Conservation (phyloP, 2,888 invertebrate species). For the Euclidia mi region DNA sequence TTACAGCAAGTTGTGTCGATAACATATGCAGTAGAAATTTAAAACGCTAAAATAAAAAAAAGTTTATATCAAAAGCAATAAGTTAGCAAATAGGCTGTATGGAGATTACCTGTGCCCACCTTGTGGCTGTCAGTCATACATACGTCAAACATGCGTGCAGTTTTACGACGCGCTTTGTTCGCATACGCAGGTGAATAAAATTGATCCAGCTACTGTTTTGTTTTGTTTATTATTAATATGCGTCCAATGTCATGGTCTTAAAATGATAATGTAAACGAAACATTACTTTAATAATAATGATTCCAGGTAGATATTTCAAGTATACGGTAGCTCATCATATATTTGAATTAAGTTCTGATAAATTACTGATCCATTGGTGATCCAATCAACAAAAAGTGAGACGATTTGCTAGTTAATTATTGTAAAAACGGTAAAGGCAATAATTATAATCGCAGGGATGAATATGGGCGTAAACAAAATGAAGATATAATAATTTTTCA, state of each 20-base stretch:
- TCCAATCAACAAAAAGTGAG: background rate
- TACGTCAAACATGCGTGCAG: conserved; percentile 45
- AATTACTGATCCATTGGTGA: background rate
- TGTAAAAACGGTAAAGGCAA: too few species aligned
- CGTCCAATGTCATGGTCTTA: conserved; percentile 22
- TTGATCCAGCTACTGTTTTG: conserved; percentile 25
- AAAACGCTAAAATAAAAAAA: conserved; percentile 19
- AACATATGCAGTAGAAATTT: conserved; percentile 22
- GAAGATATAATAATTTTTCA: too few species aligned
- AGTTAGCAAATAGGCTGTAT: conserved; percentile 51
- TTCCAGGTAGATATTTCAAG: too few species aligned
- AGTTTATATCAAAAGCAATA: conserved; percentile 40
- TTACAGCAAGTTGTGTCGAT: conserved; percentile 34
- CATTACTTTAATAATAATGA: background rate
- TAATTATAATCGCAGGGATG: too few species aligned
- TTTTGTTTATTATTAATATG: conserved; percentile 6
- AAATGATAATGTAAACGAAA: background rate
- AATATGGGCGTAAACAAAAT: too few species aligned
- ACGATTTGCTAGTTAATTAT: too few species aligned
- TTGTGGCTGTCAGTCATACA: conserved; percentile 61
- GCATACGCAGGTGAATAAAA: conserved; percentile 55
- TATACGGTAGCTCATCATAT: too few species aligned
- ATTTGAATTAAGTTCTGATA: too few species aligned
- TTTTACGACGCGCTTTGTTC: conserved; percentile 46
- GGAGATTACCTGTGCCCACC: conserved; percentile 63